A percentile compares a stretch with the other conserved stretches of the same genome.
These are phyloP conservation scores for Trachops cirrhosus DNA, from an alignment of 2,797 vertebrate genomes.

Conservation along the genomic window DNA sequence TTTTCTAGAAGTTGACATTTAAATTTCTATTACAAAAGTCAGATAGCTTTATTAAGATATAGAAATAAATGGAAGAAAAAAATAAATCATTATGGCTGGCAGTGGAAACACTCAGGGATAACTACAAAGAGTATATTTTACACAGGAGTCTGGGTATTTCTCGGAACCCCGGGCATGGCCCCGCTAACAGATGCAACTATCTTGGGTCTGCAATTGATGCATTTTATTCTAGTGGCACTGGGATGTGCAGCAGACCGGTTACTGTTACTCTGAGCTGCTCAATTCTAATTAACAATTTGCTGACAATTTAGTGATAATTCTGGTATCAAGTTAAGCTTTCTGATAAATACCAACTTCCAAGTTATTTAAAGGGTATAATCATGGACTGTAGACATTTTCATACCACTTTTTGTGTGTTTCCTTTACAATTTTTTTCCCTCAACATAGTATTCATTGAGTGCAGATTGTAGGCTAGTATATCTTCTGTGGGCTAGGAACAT, in stretches of 20 bases:
- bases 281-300: neutral
- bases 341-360: neutral
- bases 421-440: neutral
- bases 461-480: neutral
- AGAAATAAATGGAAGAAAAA: neutral
- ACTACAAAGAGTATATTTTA: neutral
- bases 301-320: neutral
- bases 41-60: neutral
- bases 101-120: neutral
- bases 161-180: neutral
- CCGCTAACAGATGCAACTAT: neutral
- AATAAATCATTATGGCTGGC: neutral
- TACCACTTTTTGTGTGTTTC: neutral
- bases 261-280: neutral
- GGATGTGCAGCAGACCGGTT: neutral
- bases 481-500: neutral
- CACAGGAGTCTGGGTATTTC: neutral
- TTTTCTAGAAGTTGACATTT: neutral
- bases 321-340: neutral
- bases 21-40: slow-evolving; percentile 28
- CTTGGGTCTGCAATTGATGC: neutral
- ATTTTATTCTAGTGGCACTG: neutral
- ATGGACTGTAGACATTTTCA: neutral
- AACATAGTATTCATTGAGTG: neutral
- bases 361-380: neutral